These are phyloP conservation scores for Lumbricus terrestris DNA, from an alignment of 2,888 invertebrate species.

Conservation along the genomic window DNA sequence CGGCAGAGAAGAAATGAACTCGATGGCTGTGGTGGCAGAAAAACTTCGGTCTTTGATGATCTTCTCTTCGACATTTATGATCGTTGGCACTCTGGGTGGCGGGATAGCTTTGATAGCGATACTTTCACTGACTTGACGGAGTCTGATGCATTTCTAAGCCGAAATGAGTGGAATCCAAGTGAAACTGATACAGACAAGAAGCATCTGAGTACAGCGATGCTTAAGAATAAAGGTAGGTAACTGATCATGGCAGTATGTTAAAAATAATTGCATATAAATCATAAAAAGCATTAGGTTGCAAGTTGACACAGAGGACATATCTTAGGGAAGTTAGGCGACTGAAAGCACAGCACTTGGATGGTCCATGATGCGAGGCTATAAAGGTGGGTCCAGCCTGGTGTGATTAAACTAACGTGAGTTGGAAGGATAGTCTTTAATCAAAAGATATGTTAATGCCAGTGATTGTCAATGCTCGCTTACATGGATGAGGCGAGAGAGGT, in stretches of 20 bases:
- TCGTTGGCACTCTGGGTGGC: constrained; percentile 41
- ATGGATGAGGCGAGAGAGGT: too few relatives aligned
- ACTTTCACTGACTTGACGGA: constrained; percentile 57
- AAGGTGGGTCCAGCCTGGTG: too few relatives aligned
- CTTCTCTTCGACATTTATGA: constrained; percentile 57
- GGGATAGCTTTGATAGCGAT: constrained; percentile 57
- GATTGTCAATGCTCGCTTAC: too few relatives aligned
- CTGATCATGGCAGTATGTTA: not conserved
- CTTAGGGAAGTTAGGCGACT: too few relatives aligned
- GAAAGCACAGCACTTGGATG: too few relatives aligned
- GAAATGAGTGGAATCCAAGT: constrained; percentile 31
- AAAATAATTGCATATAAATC: too few relatives aligned
- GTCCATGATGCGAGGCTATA: too few relatives aligned
- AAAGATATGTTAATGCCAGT: too few relatives aligned
- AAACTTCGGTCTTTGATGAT: constrained; percentile 54
- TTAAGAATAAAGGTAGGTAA: constrained; percentile 50
- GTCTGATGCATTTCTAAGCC: constrained; percentile 46
- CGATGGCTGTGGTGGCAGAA: not conserved
- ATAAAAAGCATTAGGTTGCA: not conserved
- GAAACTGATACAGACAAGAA: constrained; percentile 40
- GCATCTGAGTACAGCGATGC: constrained; percentile 43
- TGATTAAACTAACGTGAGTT: too few relatives aligned
- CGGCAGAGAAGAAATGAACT: not conserved
- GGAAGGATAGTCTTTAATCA: too few relatives aligned
- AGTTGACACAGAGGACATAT: not conserved